These are phyloP conservation scores for Papilio machaon DNA, from an alignment of 1,140 invertebrate genomes.

Conservation along the genomic window DNA sequence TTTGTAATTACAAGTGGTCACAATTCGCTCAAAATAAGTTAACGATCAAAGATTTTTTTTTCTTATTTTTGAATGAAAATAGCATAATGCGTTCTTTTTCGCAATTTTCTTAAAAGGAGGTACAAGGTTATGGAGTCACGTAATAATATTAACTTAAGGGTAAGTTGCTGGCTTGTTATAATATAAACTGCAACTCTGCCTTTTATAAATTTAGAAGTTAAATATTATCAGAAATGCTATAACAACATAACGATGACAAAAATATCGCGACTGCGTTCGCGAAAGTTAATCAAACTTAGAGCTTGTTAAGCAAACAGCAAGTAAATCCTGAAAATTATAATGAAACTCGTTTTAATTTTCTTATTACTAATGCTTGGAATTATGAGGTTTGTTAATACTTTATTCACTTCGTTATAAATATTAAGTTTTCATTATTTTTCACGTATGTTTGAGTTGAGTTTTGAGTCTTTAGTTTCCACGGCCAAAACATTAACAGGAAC, in stretches of 20 bases:
- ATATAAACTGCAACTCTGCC: background rate
- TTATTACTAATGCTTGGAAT: background rate
- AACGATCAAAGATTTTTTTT: too few species aligned
- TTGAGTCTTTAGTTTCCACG: too few species aligned
- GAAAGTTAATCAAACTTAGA: constrained; percentile 12
- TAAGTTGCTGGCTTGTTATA: background rate
- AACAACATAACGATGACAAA: background rate
- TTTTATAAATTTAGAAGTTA: background rate
- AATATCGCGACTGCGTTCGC: background rate
- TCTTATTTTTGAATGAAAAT: too few species aligned
- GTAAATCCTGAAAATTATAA: constrained; percentile 17
- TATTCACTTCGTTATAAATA: background rate
- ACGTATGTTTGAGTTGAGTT: too few species aligned
- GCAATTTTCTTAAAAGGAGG: too few species aligned
- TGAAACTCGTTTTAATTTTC: background rate
- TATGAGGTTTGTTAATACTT: background rate
- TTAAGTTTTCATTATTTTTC: background rate
- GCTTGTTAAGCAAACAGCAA: constrained; percentile 8
- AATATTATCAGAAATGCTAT: background rate
- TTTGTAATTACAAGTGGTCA: background rate
- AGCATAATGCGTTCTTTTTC: too few species aligned
- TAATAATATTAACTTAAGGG: background rate
- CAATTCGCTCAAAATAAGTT: too few species aligned
- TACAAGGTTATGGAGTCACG: too few species aligned
- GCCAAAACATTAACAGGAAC: too few species aligned